These are phyloP conservation scores for Luidia sarsii DNA, from an alignment of 53 echinoderm and acorn worm species.

Conservation along the genomic window DNA sequence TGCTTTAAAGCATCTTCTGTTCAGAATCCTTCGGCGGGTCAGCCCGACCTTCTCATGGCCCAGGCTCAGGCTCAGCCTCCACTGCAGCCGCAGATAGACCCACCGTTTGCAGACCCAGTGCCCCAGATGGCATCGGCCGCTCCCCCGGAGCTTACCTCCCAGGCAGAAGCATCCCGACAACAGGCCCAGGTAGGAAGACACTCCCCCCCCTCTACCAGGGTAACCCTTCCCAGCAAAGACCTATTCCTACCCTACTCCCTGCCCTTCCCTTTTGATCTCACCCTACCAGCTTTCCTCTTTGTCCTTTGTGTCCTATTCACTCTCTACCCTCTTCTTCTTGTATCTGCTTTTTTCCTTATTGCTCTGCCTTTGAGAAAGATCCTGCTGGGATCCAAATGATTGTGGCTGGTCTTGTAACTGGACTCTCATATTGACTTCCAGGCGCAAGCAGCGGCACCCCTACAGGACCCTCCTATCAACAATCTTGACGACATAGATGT, in stretches of 20 bases:
- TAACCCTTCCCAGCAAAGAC: no score
- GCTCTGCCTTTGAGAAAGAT: no score
- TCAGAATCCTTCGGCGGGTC: slow-evolving; percentile 70
- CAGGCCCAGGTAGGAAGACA: slow-evolving; percentile 53
- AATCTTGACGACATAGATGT: slow-evolving; percentile 70
- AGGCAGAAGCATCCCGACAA: slow-evolving; percentile 76
- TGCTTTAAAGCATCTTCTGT: slow-evolving; percentile 34
- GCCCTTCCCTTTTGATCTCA: no score
- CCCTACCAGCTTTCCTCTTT: no score
- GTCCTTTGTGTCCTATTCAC: no score
- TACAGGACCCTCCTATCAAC: slow-evolving; percentile 28
- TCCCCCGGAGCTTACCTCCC: slow-evolving; percentile 73
- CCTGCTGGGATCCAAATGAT: no score
- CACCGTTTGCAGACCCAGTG: slow-evolving; percentile 82
- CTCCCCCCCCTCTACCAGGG: background rate
- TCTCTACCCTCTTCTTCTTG: no score
- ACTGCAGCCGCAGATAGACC: slow-evolving; percentile 66
- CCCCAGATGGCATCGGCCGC: slow-evolving; percentile 61
- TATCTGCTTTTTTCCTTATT: background rate
- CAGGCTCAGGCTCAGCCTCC: slow-evolving; percentile 68
- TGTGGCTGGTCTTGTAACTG: background rate
- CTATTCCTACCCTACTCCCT: background rate
- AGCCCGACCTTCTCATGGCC: slow-evolving; percentile 91
- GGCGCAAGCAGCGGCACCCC: slow-evolving; percentile 33
- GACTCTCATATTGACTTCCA: background rate